phyloP scores from a whole-genome alignment of 1,140 invertebrate species.

The Drosophila baimaii region DNA sequence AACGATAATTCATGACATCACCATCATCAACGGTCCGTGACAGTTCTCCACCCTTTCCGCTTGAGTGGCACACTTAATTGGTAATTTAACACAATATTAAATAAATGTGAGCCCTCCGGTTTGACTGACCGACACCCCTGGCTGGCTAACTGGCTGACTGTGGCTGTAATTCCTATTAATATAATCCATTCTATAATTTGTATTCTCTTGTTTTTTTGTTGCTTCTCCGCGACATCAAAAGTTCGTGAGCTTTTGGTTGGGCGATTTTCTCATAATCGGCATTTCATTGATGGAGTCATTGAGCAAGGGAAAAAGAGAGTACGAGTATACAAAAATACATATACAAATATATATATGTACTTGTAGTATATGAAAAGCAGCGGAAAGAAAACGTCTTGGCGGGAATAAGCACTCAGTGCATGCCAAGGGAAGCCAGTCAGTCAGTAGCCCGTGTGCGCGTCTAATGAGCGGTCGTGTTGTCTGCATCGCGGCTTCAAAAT shows the following conservation, averaged over 20 bases:
- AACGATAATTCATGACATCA: conserved; percentile 83
- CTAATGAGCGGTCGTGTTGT: conserved; percentile 55
- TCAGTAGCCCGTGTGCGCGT: conserved; percentile 64
- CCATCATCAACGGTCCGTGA: conserved; percentile 47
- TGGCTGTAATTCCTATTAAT: conserved; percentile 74
- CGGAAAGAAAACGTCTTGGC: conserved; percentile 19
- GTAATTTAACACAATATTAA: conserved; percentile 81
- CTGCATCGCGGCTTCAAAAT: conserved; percentile 3
- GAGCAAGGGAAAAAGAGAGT: conserved; percentile 16
- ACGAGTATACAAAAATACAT: background rate
- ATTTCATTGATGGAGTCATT: conserved; percentile 67
- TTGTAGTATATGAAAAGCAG: conserved; percentile 11
- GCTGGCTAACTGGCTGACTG: background rate
- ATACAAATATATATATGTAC: background rate
- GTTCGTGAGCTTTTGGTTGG: conserved; percentile 64
- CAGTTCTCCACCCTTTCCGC: conserved; percentile 45
- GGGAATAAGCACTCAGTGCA: conserved; percentile 44
- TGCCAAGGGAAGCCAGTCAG: conserved; percentile 32
- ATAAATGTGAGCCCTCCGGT: conserved; percentile 57
- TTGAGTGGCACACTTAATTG: conserved; percentile 74
- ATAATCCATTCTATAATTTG: conserved; percentile 44
- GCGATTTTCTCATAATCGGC: conserved; percentile 69
- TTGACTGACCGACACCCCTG: conserved; percentile 5
- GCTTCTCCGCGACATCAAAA: conserved; percentile 69
- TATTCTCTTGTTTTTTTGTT: conserved; percentile 17